Evolutionary conservation across 2,888 invertebrate species (phyloP).

Genomic region (Amphipoea lucens): DNA sequence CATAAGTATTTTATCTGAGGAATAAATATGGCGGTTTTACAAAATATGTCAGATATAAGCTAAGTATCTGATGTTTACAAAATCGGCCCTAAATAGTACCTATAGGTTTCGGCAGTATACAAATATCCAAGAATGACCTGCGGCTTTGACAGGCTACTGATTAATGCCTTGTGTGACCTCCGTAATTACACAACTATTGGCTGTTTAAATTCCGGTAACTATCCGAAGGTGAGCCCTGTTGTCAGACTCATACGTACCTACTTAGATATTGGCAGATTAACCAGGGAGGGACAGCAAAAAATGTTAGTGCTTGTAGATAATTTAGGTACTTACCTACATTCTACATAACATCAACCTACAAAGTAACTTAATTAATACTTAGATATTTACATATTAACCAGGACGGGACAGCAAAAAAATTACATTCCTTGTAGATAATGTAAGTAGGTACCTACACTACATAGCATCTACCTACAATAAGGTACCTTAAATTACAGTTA

Average conservation of each 20-base stretch:
- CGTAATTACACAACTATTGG: slow-evolving; percentile 20
- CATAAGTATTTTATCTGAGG: too few relatives aligned
- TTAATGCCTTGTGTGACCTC: slow-evolving; percentile 11
- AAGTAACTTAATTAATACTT: neutral
- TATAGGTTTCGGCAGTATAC: too few relatives aligned
- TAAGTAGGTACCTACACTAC: neutral
- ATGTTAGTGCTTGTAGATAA: neutral
- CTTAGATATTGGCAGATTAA: neutral
- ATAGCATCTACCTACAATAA: slow-evolving; percentile 14
- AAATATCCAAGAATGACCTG: neutral
- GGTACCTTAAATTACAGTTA: slow-evolving; percentile 34
- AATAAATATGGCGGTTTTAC: too few relatives aligned
- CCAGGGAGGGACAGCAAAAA: neutral
- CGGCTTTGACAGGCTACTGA: neutral
- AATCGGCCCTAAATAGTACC: too few relatives aligned
- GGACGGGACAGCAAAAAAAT: neutral
- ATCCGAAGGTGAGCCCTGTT: slow-evolving; percentile 11
- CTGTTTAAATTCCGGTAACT: slow-evolving; percentile 9
- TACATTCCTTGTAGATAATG: neutral
- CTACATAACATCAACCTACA: neutral
- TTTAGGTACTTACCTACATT: neutral
- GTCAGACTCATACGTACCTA: neutral
- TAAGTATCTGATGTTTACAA: too few relatives aligned
- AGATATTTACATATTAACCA: neutral
- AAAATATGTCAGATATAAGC: too few relatives aligned